These are phyloP conservation scores for Bungarus multicinctus DNA, from an alignment of 2,113 vertebrate species.

Conservation along the genomic window DNA sequence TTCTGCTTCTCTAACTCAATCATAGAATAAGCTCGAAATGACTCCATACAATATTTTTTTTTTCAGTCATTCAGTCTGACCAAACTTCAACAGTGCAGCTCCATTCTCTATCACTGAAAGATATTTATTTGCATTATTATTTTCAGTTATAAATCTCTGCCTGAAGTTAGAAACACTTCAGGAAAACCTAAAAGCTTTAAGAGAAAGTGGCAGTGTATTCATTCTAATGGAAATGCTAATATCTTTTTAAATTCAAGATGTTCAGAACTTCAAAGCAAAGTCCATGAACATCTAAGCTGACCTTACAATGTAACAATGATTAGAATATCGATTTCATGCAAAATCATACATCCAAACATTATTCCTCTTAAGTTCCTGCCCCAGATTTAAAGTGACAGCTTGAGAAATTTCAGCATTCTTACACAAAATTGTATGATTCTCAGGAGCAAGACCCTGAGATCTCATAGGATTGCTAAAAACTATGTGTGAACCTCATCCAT, in stretches of 20 bases:
- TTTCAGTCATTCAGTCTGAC: neutral
- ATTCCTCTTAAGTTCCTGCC: neutral
- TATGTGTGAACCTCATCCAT: neutral
- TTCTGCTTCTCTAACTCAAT: neutral
- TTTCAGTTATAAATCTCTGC: neutral
- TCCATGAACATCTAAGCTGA: conserved; percentile 2
- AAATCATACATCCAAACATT: neutral
- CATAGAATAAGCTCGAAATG: neutral
- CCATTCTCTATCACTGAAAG: neutral
- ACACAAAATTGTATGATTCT: neutral
- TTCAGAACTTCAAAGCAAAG: conserved; percentile 2
- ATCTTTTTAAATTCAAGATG: neutral
- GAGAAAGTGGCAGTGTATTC: neutral
- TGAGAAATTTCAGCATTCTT: neutral
- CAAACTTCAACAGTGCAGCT: neutral
- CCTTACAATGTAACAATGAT: neutral
- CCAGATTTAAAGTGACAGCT: neutral
- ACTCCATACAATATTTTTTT: neutral
- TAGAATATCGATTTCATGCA: neutral
- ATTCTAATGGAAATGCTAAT: neutral
- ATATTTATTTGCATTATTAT: neutral
- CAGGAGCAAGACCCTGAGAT: neutral
- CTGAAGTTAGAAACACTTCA: conserved; percentile 2
- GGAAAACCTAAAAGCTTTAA: neutral
- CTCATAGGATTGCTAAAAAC: neutral